Percentiles rank a stretch among this genome's conserved stretches.
These are phyloP conservation scores for Sceloporus undulatus DNA, from an alignment of 2,113 vertebrate species.

Conservation along the genomic window DNA sequence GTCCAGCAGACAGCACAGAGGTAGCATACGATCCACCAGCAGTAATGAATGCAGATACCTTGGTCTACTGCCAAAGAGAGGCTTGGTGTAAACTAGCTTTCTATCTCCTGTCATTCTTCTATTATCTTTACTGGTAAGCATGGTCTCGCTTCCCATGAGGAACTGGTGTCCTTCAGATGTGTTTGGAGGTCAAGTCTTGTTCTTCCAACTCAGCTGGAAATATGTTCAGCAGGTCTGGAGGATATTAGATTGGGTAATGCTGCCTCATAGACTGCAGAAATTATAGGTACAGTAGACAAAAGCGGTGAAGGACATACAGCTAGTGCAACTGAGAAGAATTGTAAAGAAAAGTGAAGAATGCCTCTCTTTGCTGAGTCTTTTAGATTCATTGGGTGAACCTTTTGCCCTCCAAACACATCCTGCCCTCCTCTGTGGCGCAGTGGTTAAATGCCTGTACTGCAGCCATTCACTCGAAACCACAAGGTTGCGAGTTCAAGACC, in stretches of 20 bases:
- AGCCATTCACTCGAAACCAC: no score
- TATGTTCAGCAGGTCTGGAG: background rate
- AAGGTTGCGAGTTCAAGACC: no score
- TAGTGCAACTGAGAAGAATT: background rate
- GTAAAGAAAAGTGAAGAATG: background rate
- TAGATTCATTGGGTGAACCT: background rate
- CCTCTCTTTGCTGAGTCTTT: background rate
- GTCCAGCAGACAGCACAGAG: slow-evolving; percentile 94
- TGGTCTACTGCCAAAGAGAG: slow-evolving; percentile 97
- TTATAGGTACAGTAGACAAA: no score
- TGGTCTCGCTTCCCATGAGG: slow-evolving; percentile 14
- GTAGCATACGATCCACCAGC: slow-evolving; percentile 93
- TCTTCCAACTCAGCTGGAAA: background rate
- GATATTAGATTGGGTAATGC: background rate
- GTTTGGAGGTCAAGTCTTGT: no score
- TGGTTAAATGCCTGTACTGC: no score
- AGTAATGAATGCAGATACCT: slow-evolving; percentile 95
- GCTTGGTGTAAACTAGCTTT: slow-evolving; percentile 99
- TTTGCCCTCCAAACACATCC: background rate
- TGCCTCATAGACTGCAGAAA: background rate
- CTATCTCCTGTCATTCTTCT: slow-evolving; percentile 98
- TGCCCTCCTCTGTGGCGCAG: background rate
- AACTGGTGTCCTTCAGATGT: background rate
- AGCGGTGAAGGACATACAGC: no score
- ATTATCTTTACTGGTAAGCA: slow-evolving; percentile 98